phyloP scores from a whole-genome alignment of 2,888 invertebrate genomes.

The Agonopterix heracliana region DNA sequence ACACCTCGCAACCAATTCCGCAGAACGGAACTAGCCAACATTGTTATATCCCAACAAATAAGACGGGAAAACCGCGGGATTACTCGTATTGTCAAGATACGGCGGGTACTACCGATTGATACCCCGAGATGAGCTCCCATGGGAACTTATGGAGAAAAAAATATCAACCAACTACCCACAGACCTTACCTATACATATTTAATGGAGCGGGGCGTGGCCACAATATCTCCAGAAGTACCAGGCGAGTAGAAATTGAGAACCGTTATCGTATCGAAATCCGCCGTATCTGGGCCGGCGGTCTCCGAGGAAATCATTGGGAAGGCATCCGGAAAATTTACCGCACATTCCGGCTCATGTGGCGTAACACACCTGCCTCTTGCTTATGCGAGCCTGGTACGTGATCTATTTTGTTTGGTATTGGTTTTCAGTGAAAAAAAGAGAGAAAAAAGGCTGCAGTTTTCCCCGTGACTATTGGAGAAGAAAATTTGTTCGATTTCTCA shows the following conservation, averaged over 20 bases:
- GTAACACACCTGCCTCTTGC: slow-evolving; percentile 67
- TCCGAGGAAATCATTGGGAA: slow-evolving; percentile 87
- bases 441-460: background rate
- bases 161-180: slow-evolving; percentile 34
- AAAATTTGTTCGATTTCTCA: background rate
- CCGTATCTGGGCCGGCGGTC: slow-evolving; percentile 77
- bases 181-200: slow-evolving; percentile 53
- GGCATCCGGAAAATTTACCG: slow-evolving; percentile 82
- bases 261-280: slow-evolving; percentile 75
- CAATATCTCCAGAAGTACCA: slow-evolving; percentile 50
- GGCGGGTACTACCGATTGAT: slow-evolving; percentile 58
- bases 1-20: slow-evolving; percentile 23
- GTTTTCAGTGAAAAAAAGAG: slow-evolving; percentile 29
- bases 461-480: background rate
- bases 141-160: slow-evolving; percentile 41
- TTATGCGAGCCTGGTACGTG: slow-evolving; percentile 60
- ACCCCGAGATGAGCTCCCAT: slow-evolving; percentile 48
- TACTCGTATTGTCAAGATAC: slow-evolving; percentile 57
- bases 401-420: slow-evolving; percentile 55
- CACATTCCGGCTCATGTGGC: slow-evolving; percentile 67
- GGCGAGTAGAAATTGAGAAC: slow-evolving; percentile 66
- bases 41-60: slow-evolving; percentile 21
- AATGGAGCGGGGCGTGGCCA: slow-evolving; percentile 58
- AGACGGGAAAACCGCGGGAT: slow-evolving; percentile 38
- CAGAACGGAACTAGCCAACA: background rate